Evolutionary conservation across 2,888 invertebrate genomes (phyloP).

Genomic region (Philonicus albiceps): DNA sequence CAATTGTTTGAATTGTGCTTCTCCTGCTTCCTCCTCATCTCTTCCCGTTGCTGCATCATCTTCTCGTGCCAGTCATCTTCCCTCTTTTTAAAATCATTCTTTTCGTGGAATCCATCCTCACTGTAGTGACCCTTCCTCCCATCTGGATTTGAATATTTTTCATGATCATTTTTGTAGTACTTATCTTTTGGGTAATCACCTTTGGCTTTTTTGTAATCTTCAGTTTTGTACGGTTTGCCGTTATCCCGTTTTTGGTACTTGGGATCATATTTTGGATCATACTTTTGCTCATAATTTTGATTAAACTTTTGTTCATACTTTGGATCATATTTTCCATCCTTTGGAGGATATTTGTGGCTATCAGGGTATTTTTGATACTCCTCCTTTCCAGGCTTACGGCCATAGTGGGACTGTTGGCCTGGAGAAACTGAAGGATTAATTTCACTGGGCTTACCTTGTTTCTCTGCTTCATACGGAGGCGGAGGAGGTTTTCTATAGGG

Average conservation of each 20-base stretch:
- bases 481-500: background rate
- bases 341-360: background rate
- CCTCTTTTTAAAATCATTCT: slow-evolving; percentile 25
- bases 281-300: background rate
- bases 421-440: background rate
- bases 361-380: background rate
- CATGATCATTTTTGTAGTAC: slow-evolving; percentile 33
- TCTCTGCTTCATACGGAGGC: background rate
- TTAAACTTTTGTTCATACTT: slow-evolving; percentile 34
- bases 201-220: slow-evolving; percentile 31
- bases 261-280: slow-evolving; percentile 13
- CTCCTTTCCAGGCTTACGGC: background rate
- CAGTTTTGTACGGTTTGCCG: slow-evolving; percentile 31
- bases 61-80: slow-evolving; percentile 57
- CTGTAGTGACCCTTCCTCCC: background rate
- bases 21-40: slow-evolving; percentile 53
- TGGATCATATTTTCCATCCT: background rate
- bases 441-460: background rate
- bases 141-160: background rate
- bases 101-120: background rate
- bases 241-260: slow-evolving; percentile 45
- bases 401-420: background rate
- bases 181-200: slow-evolving; percentile 42
- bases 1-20: slow-evolving; percentile 55
- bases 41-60: slow-evolving; percentile 58